These are phyloP conservation scores for Volucella zonaria DNA, from an alignment of 2,888 invertebrate species.

Conservation along the genomic window DNA sequence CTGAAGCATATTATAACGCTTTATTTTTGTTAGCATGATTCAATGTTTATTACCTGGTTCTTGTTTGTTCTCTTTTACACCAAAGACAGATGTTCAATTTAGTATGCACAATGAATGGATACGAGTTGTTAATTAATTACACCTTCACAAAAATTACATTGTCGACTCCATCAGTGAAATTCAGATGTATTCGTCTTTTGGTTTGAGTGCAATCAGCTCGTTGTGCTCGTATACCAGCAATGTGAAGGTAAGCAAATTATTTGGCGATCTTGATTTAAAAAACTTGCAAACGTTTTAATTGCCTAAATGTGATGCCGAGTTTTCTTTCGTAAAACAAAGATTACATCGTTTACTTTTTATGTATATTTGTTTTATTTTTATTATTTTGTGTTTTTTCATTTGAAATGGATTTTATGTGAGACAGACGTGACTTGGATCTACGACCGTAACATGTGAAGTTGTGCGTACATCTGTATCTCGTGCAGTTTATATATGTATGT, in stretches of 20 bases:
- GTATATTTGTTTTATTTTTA: not conserved
- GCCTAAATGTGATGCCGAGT: not conserved
- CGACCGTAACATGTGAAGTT: constrained; percentile 1
- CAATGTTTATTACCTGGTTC: too few species aligned
- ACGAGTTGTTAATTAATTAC: constrained; percentile 45
- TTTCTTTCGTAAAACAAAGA: constrained; percentile 3
- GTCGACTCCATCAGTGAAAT: not conserved
- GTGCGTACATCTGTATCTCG: not conserved
- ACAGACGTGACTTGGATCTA: not conserved
- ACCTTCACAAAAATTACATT: not conserved
- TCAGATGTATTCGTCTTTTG: not conserved
- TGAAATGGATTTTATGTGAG: not conserved
- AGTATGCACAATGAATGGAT: not conserved
- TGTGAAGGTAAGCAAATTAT: constrained; percentile 7
- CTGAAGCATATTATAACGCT: too few species aligned
- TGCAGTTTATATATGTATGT: not conserved
- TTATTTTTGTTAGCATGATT: too few species aligned
- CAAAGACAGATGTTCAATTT: too few species aligned
- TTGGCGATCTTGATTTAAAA: constrained; percentile 21
- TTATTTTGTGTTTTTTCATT: not conserved
- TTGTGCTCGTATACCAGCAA: constrained; percentile 5
- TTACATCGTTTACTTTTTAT: constrained; percentile 10
- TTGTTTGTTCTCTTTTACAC: too few species aligned
- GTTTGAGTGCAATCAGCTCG: not conserved
- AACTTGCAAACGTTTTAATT: constrained; percentile 10